Evolutionary conservation across 2,888 invertebrate genomes (phyloP).

Genomic region (Lepidochrysops patricia): DNA sequence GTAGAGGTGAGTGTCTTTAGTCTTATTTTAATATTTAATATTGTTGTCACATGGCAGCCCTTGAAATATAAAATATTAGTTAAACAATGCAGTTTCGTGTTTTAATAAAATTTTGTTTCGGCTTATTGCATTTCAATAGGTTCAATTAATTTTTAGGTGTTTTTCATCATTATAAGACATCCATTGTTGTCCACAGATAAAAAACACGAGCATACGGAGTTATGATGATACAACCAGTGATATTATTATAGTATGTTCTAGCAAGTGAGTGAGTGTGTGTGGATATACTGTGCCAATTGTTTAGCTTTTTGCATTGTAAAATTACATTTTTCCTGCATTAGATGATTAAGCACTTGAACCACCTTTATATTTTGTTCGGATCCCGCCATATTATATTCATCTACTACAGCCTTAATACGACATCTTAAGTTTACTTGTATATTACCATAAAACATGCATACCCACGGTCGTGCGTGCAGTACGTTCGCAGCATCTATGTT

Average conservation of each 20-base stretch:
- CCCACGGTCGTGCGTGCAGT: not conserved
- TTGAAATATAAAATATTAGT: no score
- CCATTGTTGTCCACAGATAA: slow-evolving; percentile 39
- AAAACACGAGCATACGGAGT: slow-evolving; percentile 50
- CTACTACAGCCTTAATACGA: not conserved
- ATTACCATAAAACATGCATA: not conserved
- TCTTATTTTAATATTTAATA: no score
- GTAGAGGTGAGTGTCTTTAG: slow-evolving; percentile 24
- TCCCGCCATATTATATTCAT: not conserved
- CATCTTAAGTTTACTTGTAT: not conserved
- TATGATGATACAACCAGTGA: slow-evolving; percentile 52
- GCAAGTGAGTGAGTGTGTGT: slow-evolving; percentile 25
- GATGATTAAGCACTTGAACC: not conserved
- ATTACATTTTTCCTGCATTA: not conserved
- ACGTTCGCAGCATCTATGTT: not conserved
- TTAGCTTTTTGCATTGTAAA: not conserved
- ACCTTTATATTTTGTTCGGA: not conserved
- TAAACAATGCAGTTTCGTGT: no score
- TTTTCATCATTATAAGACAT: no score
- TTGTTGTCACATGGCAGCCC: not conserved
- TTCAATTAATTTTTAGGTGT: no score
- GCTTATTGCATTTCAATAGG: no score
- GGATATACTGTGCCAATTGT: not conserved
- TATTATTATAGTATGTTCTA: slow-evolving; percentile 26
- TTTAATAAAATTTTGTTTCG: no score